Base-by-base conservation (phyloP, 2,797 vertebrate genomes). In the Garrulus glandarius region DNA sequence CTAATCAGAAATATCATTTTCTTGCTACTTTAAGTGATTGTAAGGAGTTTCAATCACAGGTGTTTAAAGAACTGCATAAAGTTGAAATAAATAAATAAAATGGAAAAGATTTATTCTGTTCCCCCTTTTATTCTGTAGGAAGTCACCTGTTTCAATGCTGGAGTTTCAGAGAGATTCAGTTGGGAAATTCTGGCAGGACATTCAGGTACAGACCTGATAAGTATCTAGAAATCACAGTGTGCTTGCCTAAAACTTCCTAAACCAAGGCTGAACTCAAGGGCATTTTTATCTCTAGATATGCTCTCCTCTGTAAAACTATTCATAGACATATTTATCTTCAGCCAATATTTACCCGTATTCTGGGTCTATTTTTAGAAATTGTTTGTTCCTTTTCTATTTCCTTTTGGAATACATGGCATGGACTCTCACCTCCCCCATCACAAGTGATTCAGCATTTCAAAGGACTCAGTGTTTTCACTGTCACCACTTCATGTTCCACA, bases 1-100 rank as follows among this genome's bases (percentile, higher is more conserved):
- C 59, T 93, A 88, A 93, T 92, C 72, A 92, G 82, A 92, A 96
- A 87, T 82, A 84, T 92, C 15, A 70, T 93, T 96, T 97, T 78
- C 65, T 78, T 69, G 57, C 75, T 52, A 49, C 87, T 92, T 87
- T 26, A 79, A 91, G 70, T 81, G 80, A 84, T 89, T 92, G 75
- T 60, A 76, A 94, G 69, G 72, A 59, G 29, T 92, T 93, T 93
- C 50, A 75, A 63, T 92, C 63, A 81, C 72, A 81, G 41, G 22
- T 78, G 47, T 76, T 63, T 72, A 36, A 94, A 92, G 30, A 84
- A 67, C 13, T 30, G 30, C 2, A 0, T 72, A 44, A 89, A 13
- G 63, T 36, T 87, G 79, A 96, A 87, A 91, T 85, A 53, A 72
- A 72, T 91, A 2, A 79, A 75, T 91, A 57, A 71, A 74, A 64